Evolutionary conservation across 92 coral and sea anemone genomes (phyloP), one percentile per base, ranked within the genome.

Genomic region (Diadumene lineata): DNA sequence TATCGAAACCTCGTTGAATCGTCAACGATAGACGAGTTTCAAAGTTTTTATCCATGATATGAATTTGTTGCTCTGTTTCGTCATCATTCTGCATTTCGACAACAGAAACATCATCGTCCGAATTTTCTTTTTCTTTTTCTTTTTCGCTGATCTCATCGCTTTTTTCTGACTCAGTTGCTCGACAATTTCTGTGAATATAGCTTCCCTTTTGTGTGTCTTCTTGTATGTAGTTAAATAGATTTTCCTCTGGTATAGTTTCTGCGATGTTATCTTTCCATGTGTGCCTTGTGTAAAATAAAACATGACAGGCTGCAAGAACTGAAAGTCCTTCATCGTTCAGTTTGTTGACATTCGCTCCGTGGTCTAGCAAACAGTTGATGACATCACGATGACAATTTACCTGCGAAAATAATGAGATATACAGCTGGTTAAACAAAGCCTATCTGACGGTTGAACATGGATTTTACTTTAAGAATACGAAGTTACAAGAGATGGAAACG

Each of bases 201-300:
- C 43, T 77, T 43, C 99, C 99, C 66, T 88, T 96, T 46, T 88
- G 93, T 2, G 81, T 13, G 76, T 89, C 91, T 77, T 93, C 93
- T 43, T 78, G 82, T 31, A 96, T 90, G 53, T 89, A 88, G 31
- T 96, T 96, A 69, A 96, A 92, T 16, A 96, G 58, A 56, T 92
- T 96, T 79, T 96, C 99, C 4, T 60, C 62, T 1, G 89, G 89
- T 17, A 92, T 83, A 64, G 76, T 89, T 73, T 96, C 99, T 6
- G 97, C 99, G 33, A 84, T 92, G 86, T 96, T 96, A 43, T 89
- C 97, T 78, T 96, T 96, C 99, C 99, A 96, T 1, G 99, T 96
- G 75, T 96, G 97, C 72, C 92, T 96, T 16, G 99, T 96, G 70
- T 96, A 96, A 79, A 96, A 96, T 10, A 96, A 74, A 23, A 96